These are phyloP conservation scores for Epinephelus lanceolatus DNA, from an alignment of 2,113 vertebrate genomes.

Conservation along the genomic window DNA sequence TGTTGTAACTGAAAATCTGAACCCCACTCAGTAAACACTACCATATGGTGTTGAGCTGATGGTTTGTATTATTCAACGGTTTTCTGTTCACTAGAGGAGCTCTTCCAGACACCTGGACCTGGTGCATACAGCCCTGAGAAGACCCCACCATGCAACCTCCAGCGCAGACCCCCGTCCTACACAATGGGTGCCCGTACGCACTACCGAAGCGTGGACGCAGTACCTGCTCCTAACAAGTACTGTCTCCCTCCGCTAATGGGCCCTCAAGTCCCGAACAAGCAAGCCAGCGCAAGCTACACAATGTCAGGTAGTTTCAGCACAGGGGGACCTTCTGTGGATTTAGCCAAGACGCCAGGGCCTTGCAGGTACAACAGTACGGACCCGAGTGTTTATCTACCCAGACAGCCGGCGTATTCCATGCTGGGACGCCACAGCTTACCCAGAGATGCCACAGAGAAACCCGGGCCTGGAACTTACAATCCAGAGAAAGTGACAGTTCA, in stretches of 20 bases:
- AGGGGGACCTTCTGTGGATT: slow-evolving; percentile 81
- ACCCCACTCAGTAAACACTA: neutral
- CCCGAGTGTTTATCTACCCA: slow-evolving; percentile 82
- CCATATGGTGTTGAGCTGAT: slow-evolving; percentile 21
- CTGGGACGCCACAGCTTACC: slow-evolving; percentile 79
- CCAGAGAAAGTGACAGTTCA: slow-evolving; percentile 85
- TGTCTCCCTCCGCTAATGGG: slow-evolving; percentile 88
- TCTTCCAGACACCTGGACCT: slow-evolving; percentile 86
- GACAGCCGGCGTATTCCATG: slow-evolving; percentile 88
- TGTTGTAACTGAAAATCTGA: slow-evolving; percentile 42
- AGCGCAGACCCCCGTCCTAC: slow-evolving; percentile 85
- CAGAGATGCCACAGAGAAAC: slow-evolving; percentile 70
- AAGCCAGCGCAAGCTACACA: slow-evolving; percentile 86
- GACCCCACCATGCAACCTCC: slow-evolving; percentile 76
- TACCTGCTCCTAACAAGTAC: slow-evolving; percentile 89
- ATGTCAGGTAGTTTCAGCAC: slow-evolving; percentile 76
- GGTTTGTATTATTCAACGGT: slow-evolving; percentile 12
- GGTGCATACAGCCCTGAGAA: slow-evolving; percentile 89
- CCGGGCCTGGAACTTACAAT: slow-evolving; percentile 87
- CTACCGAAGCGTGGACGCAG: slow-evolving; percentile 76
- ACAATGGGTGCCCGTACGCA: slow-evolving; percentile 86
- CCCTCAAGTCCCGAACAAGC: slow-evolving; percentile 82
- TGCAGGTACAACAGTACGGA: slow-evolving; percentile 87
- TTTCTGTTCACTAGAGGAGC: slow-evolving; percentile 60
- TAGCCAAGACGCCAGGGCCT: slow-evolving; percentile 85